A percentile compares a stretch with the other conserved stretches of the same genome.
phyloP scores from a whole-genome alignment of 2,797 vertebrate genomes.

The Rhodeus uyekii region DNA sequence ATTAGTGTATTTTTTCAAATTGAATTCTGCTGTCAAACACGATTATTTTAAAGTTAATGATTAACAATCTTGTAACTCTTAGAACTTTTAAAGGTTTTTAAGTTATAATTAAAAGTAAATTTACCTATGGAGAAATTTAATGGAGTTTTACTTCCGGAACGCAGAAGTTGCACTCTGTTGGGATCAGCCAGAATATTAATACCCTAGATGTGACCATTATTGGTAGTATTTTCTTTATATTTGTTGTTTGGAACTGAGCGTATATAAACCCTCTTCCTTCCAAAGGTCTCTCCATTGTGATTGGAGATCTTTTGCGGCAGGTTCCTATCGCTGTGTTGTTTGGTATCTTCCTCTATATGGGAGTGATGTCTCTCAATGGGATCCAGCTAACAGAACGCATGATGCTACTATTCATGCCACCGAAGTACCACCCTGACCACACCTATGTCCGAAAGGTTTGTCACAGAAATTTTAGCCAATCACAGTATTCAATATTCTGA shows the following conservation, averaged over 20 bases:
- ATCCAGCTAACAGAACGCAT: slow-evolving; percentile 90
- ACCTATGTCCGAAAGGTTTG: slow-evolving; percentile 83
- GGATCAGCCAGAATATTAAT: not conserved
- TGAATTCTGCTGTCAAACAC: not conserved
- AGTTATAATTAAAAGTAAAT: not conserved
- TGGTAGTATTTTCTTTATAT: not conserved
- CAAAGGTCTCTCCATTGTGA: slow-evolving; percentile 85
- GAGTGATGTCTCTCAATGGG: slow-evolving; percentile 93
- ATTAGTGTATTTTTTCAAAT: not conserved
- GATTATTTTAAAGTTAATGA: not conserved
- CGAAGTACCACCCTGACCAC: slow-evolving; percentile 82
- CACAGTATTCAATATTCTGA: not conserved
- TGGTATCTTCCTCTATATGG: slow-evolving; percentile 98
- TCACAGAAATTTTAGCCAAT: not conserved
- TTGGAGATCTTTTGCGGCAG: slow-evolving; percentile 86
- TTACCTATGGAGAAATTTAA: too few relatives aligned
- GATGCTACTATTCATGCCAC: slow-evolving; percentile 86
- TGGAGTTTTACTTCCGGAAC: not conserved
- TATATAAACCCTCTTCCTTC: not conserved
- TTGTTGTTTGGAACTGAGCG: not conserved
- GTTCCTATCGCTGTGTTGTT: slow-evolving; percentile 95
- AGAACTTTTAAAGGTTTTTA: not conserved
- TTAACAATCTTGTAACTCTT: not conserved
- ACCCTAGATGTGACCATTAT: not conserved
- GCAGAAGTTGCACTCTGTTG: not conserved